These are phyloP conservation scores for Sarcophaga bullata DNA, from an alignment of 1,140 invertebrate genomes.

Conservation along the genomic window DNA sequence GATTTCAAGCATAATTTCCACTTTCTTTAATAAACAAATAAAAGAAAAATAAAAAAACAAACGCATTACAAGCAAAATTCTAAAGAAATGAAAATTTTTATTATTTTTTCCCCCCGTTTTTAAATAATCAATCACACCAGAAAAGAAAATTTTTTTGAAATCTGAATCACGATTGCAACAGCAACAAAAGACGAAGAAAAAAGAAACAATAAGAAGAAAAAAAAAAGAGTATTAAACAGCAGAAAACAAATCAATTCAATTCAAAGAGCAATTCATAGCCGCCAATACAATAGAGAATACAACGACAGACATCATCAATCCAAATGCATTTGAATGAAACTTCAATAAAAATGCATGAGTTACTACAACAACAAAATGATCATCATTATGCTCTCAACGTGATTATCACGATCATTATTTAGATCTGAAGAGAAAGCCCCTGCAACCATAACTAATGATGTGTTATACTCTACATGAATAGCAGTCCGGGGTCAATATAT, in stretches of 20 bases:
- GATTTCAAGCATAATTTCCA: neutral
- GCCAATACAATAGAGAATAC: neutral
- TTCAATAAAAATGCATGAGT: neutral
- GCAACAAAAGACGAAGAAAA: neutral
- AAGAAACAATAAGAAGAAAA: no score
- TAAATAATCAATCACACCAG: no score
- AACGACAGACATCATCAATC: neutral
- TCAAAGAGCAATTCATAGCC: neutral
- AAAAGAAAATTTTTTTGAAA: no score
- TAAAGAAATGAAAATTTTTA: constrained; percentile 9
- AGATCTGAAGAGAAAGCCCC: neutral
- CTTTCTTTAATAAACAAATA: neutral
- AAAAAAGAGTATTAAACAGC: neutral
- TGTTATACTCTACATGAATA: neutral
- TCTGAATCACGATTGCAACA: neutral
- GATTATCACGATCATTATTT: neutral
- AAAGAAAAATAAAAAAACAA: no score
- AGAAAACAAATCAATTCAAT: neutral
- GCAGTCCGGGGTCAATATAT: neutral
- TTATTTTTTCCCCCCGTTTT: no score
- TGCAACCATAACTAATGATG: neutral
- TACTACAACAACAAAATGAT: neutral
- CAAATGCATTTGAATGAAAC: neutral
- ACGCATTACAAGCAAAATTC: neutral
- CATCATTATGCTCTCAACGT: neutral